Percentiles rank a stretch among this genome's conserved stretches.
Evolutionary conservation across 2,113 vertebrate genomes (phyloP).

Genomic region (Daboia siamensis): DNA sequence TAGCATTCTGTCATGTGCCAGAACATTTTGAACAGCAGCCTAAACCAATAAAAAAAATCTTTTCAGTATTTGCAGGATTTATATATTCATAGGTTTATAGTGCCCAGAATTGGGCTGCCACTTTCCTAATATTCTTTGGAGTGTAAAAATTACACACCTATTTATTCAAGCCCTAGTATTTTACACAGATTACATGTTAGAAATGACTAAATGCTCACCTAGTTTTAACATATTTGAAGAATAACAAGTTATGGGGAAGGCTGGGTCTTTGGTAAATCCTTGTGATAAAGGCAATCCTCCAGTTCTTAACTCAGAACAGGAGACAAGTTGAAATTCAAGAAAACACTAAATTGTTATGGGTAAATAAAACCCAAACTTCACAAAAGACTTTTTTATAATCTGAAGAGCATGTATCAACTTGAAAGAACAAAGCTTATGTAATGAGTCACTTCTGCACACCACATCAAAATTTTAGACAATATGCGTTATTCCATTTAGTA

Average conservation of each 20-base stretch:
- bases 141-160: background rate
- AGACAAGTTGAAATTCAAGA: background rate
- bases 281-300: background rate
- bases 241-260: background rate
- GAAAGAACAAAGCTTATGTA: background rate
- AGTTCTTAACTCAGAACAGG: background rate
- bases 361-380: background rate
- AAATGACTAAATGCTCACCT: background rate
- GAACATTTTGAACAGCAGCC: slow-evolving; percentile 19
- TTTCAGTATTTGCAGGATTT: slow-evolving; percentile 26
- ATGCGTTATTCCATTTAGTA: background rate
- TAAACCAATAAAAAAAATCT: slow-evolving; percentile 14
- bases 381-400: background rate
- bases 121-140: background rate
- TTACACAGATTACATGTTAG: background rate
- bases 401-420: background rate
- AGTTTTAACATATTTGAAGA: background rate
- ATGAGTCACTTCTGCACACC: background rate
- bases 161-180: background rate
- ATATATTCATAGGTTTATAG: background rate
- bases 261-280: background rate
- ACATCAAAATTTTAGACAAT: background rate
- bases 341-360: background rate
- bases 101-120: background rate
- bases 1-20: slow-evolving; percentile 9